Evolutionary conservation across 2,888 invertebrate genomes (phyloP).

Genomic region (Andrena chrysosceles): DNA sequence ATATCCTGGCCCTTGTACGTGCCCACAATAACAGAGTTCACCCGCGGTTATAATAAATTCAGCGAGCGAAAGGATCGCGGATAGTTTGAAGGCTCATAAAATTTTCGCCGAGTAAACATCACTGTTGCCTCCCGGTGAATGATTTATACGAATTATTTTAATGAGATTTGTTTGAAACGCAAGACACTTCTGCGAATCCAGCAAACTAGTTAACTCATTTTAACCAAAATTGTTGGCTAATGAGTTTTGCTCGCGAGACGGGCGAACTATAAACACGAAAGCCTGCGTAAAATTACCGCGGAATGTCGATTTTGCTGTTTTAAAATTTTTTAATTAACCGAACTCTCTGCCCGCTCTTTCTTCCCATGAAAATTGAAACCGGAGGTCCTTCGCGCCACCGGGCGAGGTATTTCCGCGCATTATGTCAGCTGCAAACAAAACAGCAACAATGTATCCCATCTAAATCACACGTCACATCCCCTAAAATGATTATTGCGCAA

Average conservation of each 20-base stretch:
- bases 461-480: constrained; percentile 25
- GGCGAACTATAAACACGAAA: not conserved
- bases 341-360: not conserved
- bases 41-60: no score
- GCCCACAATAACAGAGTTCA: no score
- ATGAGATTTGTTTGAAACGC: constrained; percentile 31
- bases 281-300: not conserved
- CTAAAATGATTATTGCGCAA: constrained; percentile 44
- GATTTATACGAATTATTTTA: constrained; percentile 32
- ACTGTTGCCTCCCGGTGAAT: not conserved
- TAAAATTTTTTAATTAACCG: not conserved
- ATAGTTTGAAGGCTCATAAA: not conserved
- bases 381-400: not conserved
- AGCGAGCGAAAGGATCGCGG: not conserved
- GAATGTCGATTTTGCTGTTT: not conserved
- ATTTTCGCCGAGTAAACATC: not conserved
- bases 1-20: not conserved
- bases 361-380: not conserved
- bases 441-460: not conserved
- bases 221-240: constrained; percentile 43
- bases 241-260: constrained; percentile 11
- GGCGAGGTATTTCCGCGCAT: not conserved
- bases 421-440: not conserved
- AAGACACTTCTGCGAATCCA: not conserved
- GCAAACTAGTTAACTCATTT: constrained; percentile 34